A percentile compares a stretch with the other conserved stretches of the same genome.
These are phyloP conservation scores for Blera fallax DNA, from an alignment of 2,888 invertebrate species.

Conservation along the genomic window DNA sequence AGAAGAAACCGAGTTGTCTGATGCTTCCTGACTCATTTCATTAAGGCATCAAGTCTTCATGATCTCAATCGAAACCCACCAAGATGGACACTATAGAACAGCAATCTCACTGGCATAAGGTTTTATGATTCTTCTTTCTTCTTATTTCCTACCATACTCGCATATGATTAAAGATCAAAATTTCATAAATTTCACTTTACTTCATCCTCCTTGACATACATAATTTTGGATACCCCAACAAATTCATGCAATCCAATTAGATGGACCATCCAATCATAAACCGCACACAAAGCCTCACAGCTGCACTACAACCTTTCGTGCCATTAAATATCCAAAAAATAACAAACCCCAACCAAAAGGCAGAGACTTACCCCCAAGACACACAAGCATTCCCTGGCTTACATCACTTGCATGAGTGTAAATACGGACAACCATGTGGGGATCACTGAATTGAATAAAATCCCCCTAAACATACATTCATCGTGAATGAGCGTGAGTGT, in stretches of 20 bases:
- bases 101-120: too few relatives aligned
- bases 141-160: too few relatives aligned
- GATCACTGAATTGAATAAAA: constrained; percentile 58
- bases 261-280: constrained; percentile 46
- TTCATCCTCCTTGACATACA: constrained; percentile 7
- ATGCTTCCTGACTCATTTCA: too few relatives aligned
- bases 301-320: not conserved
- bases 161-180: too few relatives aligned
- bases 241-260: constrained; percentile 64
- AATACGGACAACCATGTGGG: constrained; percentile 19
- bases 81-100: too few relatives aligned
- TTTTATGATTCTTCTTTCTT: too few relatives aligned
- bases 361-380: not conserved
- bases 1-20: too few relatives aligned
- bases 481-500: constrained; percentile 1
- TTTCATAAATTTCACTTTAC: too few relatives aligned
- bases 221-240: not conserved
- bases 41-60: too few relatives aligned
- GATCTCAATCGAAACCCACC: too few relatives aligned
- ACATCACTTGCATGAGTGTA: constrained; percentile 19
- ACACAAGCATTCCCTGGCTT: not conserved
- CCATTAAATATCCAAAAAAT: not conserved
- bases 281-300: constrained; percentile 1
- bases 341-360: not conserved
- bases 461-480: constrained; percentile 33